Percentiles rank a stretch among this genome's conserved stretches.
Conservation (phyloP, 2,797 vertebrate genomes). For the Sebastolobus altivelis region DNA sequence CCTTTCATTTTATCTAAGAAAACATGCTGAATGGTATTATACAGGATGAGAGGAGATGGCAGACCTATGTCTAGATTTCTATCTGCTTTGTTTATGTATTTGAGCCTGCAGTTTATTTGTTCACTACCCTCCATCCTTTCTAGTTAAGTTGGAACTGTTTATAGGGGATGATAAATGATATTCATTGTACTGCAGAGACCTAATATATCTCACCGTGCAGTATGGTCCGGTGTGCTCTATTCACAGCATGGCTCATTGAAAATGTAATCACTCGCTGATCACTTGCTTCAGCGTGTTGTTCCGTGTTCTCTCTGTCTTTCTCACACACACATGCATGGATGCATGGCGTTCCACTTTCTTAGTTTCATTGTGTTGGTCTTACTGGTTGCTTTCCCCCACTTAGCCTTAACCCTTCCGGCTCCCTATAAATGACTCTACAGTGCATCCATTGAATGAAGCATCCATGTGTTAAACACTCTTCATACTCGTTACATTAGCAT, state of each 20-base stretch:
- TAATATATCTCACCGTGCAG: constrained; percentile 41
- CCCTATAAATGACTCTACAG: constrained; percentile 51
- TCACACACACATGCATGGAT: constrained; percentile 15
- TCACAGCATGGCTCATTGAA: constrained; percentile 72
- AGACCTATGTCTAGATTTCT: not conserved
- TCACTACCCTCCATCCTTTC: constrained; percentile 14
- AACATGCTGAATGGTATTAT: constrained; percentile 19
- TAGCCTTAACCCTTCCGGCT: constrained; percentile 66
- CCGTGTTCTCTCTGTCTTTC: constrained; percentile 24
- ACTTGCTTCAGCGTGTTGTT: constrained; percentile 55
- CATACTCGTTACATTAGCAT: constrained; percentile 77
- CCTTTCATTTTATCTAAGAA: constrained; percentile 35
- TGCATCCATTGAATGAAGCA: constrained; percentile 58
- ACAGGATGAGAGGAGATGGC: not conserved
- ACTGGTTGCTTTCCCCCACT: constrained; percentile 54
- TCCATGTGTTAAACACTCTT: constrained; percentile 69
- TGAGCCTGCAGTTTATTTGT: constrained; percentile 25
- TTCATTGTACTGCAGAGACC: constrained; percentile 32
- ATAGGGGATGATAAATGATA: constrained; percentile 58
- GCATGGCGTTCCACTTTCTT: constrained; percentile 23
- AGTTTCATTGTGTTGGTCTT: constrained; percentile 42
- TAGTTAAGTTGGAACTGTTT: constrained; percentile 43
- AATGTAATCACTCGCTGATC: constrained; percentile 76
- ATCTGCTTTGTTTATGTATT: constrained; percentile 6
- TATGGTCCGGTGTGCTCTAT: constrained; percentile 45